phyloP scores from a whole-genome alignment of 2,888 invertebrate genomes.

The Sisyra nigra region DNA sequence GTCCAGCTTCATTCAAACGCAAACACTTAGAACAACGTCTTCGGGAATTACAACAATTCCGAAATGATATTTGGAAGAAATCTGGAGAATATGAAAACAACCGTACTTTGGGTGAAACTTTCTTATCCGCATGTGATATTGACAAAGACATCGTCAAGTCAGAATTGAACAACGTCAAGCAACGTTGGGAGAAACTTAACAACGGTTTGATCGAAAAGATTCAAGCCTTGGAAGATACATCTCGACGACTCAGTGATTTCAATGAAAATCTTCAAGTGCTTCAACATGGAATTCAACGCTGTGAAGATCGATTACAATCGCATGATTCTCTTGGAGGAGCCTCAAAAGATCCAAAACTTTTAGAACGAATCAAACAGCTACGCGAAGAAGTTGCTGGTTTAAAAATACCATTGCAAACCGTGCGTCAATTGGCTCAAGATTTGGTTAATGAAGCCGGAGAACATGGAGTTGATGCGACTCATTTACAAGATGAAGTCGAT shows the following conservation, averaged over 20 bases:
- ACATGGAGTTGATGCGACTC: conserved; percentile 58
- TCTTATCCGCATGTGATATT: conserved; percentile 74
- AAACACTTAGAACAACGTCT: conserved; percentile 77
- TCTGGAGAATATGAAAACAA: conserved; percentile 88
- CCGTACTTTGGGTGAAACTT: conserved; percentile 70
- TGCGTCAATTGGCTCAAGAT: conserved; percentile 55
- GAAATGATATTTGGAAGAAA: conserved; percentile 87
- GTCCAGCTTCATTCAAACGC: conserved; percentile 66
- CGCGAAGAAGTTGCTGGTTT: conserved; percentile 67
- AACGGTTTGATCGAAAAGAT: conserved; percentile 63
- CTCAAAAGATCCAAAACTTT: conserved; percentile 65
- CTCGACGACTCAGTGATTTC: conserved; percentile 67
- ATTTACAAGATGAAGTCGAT: conserved; percentile 63
- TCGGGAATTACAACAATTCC: conserved; percentile 71
- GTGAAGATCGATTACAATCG: conserved; percentile 70
- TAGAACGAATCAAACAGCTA: conserved; percentile 70
- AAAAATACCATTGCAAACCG: conserved; percentile 51
- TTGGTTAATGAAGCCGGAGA: conserved; percentile 60
- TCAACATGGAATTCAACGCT: conserved; percentile 70
- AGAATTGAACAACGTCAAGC: conserved; percentile 65
- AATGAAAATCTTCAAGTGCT: conserved; percentile 70
- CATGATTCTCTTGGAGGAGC: conserved; percentile 59
- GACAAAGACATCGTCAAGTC: conserved; percentile 81
- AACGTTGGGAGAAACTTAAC: conserved; percentile 82
- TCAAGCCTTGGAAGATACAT: conserved; percentile 68